Evolutionary conservation across 1,140 invertebrate genomes (phyloP).

Genomic region (Drosophila gunungcola): DNA sequence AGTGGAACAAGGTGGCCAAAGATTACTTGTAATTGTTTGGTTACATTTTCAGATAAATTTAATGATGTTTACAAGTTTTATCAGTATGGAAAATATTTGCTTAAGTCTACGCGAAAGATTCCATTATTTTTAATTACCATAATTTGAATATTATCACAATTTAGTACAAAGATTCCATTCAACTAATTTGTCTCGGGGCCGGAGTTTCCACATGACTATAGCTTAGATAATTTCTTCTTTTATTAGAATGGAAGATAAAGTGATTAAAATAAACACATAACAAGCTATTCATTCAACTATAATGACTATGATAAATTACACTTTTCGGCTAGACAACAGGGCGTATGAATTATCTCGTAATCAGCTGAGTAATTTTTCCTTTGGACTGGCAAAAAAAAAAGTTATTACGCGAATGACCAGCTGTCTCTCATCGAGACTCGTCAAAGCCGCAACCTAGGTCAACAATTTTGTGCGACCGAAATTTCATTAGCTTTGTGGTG

Average conservation of each 20-base stretch:
- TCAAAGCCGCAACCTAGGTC: constrained; percentile 48
- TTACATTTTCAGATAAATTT: constrained; percentile 17
- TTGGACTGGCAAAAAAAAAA: not conserved
- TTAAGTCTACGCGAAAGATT: constrained; percentile 9
- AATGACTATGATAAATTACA: not conserved
- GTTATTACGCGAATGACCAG: constrained; percentile 12
- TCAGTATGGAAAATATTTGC: constrained; percentile 31
- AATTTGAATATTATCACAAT: not conserved
- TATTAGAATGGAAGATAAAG: not conserved
- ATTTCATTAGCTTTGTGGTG: constrained; percentile 41
- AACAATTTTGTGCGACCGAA: constrained; percentile 42
- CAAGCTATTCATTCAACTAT: not conserved
- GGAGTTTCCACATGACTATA: constrained; percentile 12
- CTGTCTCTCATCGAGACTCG: constrained; percentile 14
- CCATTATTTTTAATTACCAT: constrained; percentile 2
- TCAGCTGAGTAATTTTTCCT: constrained; percentile 20
- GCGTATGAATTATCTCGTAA: constrained; percentile 38
- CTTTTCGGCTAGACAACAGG: constrained; percentile 19
- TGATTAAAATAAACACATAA: not conserved
- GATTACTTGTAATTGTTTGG: constrained; percentile 2
- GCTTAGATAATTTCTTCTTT: not conserved
- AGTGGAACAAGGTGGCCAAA: constrained; percentile 19
- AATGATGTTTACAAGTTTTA: constrained; percentile 6
- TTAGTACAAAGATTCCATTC: constrained; percentile 26
- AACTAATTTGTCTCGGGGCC: not conserved